Evolutionary conservation across 2,888 invertebrate genomes (phyloP), one percentile per base, ranked within the genome.

Genomic region (Apomyelois bistriatella): DNA sequence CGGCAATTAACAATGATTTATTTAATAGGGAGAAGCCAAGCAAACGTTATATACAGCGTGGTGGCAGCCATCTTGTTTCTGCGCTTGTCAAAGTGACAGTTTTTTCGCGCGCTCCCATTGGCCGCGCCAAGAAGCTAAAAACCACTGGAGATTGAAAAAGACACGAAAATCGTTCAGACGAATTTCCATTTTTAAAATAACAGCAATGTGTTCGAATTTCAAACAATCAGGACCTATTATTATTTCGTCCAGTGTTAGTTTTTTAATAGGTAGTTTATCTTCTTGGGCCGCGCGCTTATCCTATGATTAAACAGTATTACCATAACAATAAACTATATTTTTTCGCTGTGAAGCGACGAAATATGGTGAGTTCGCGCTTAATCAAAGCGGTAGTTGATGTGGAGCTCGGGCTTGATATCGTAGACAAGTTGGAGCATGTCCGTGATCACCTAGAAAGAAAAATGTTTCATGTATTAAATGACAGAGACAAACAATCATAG

Each of bases 371-470:
- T 52, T 52, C 28, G 37, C 12, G 43, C 35, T 81, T 80, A 80
- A 59, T 68, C 66, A 59, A 86, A 64, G 77, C 93, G 94, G 84
- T 94, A 97, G 91, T 99, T 99, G 87, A 94, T 92, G 90, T 99
- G 99, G 66, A 98, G 92, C 85, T 97, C 96, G 3, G 98, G 97
- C 84, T 96, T 95, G 82, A 99, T 98, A 79, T 97, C 95, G 79
- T 96, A 97, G 43, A 98, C 97, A 82, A 96, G 91, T 63, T 93
- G 93, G 76, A 98, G 91, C 68, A 98, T 93, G 71, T 95, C 94
- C 60, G 91, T 79, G 79, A 97, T 95, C 32, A 96, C 95, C 95
- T 95, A 87, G 5, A 82, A 90, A 62, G 60, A 64, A 36, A 13
- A 52, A 48, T 36, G n/a, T 38, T 38, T 4, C 1, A 5, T 1